Evolutionary conservation across 2,888 invertebrate species (phyloP).

Genomic region (Pheosia gnoma): DNA sequence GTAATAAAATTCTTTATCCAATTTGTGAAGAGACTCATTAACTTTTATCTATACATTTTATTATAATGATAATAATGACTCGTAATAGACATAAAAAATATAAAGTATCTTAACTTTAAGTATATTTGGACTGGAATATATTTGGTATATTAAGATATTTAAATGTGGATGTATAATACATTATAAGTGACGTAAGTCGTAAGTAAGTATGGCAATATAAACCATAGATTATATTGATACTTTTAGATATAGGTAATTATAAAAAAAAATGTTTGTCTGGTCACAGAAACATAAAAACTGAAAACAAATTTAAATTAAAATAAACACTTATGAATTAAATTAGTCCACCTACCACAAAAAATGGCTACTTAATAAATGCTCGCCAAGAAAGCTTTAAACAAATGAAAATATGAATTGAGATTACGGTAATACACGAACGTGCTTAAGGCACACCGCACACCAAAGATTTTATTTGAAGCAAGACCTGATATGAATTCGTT

Average conservation of each 20-base stretch:
- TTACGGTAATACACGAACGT: constrained; percentile 56
- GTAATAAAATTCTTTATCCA: constrained; percentile 35
- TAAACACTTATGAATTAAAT: background rate
- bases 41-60: constrained; percentile 28
- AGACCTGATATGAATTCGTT: too few relatives aligned
- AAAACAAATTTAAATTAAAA: too few relatives aligned
- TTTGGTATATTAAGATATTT: background rate
- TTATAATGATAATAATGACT: constrained; percentile 19
- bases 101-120: background rate
- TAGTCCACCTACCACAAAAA: constrained; percentile 33
- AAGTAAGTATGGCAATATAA: too few relatives aligned
- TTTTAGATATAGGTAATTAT: too few relatives aligned
- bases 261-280: too few relatives aligned
- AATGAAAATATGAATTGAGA: constrained; percentile 74
- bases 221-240: too few relatives aligned
- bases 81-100: constrained; percentile 18
- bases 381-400: constrained; percentile 60
- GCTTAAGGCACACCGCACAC: constrained; percentile 26
- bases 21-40: constrained; percentile 26
- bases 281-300: too few relatives aligned
- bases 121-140: background rate
- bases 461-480: background rate
- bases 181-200: too few relatives aligned
- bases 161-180: too few relatives aligned
- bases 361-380: constrained; percentile 61